Percentiles rank a stretch among this genome's conserved stretches.
phyloP scores from a whole-genome alignment of 37 sponge, comb jelly and placozoan genomes.

The Hexactinellida sp. region DNA sequence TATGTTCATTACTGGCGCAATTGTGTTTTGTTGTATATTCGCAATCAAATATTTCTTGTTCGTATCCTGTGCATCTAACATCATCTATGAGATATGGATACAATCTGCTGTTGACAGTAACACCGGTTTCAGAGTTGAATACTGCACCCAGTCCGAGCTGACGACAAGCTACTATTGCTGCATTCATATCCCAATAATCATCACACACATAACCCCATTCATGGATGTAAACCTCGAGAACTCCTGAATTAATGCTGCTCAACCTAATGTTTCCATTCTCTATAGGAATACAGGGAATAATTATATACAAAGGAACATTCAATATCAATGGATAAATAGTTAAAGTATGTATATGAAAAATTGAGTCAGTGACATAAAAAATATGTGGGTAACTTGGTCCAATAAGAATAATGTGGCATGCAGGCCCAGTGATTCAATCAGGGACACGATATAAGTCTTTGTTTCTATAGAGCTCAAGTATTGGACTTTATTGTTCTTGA shows the following conservation, averaged over 20 bases:
- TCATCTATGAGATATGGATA: constrained; percentile 5
- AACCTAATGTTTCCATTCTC: neutral
- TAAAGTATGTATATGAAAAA: too few relatives aligned
- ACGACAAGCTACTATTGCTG: neutral
- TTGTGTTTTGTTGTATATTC: neutral
- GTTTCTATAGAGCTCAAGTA: too few relatives aligned
- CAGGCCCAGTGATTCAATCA: too few relatives aligned
- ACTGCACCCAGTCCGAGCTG: neutral
- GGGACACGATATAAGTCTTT: too few relatives aligned
- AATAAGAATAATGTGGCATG: too few relatives aligned
- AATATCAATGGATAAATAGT: too few relatives aligned
- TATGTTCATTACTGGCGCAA: neutral
- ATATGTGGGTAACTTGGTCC: too few relatives aligned
- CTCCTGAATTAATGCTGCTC: neutral
- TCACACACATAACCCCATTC: constrained; percentile 12
- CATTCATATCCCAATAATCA: neutral
- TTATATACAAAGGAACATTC: neutral
- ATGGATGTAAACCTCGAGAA: neutral
- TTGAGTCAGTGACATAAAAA: too few relatives aligned
- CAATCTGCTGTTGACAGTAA: neutral
- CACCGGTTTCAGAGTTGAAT: neutral
- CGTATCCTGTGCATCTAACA: neutral
- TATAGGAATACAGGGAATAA: neutral
- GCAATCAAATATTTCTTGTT: neutral
- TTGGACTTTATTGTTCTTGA: too few relatives aligned